A percentile compares a stretch with the other conserved stretches of the same genome.
These are phyloP conservation scores for Lagopus muta DNA, from an alignment of 2,113 vertebrate species.

Conservation along the genomic window DNA sequence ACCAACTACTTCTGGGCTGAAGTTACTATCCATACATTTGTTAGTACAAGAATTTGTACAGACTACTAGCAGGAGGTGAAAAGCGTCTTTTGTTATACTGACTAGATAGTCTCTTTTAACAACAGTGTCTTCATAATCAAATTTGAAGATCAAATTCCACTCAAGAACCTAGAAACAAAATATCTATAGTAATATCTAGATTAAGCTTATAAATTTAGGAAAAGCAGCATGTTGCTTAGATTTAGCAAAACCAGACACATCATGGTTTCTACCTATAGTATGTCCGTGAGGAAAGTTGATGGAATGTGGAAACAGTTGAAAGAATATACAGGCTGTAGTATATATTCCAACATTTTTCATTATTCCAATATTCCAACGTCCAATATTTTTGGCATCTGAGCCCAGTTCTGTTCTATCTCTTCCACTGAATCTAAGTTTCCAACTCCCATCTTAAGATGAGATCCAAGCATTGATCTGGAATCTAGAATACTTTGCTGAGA, in stretches of 20 bases:
- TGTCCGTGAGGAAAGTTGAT: not conserved
- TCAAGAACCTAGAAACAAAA: not conserved
- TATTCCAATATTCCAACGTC: not conserved
- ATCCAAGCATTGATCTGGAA: not conserved
- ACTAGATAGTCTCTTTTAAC: not conserved
- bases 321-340: not conserved
- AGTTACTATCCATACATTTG: not conserved
- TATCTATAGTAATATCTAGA: not conserved
- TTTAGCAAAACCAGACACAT: not conserved
- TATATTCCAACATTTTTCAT: not conserved
- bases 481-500: not conserved
- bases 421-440: not conserved
- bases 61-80: not conserved
- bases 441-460: not conserved
- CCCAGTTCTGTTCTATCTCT: not conserved
- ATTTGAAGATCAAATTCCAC: not conserved
- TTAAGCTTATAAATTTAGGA: not conserved
- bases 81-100: not conserved
- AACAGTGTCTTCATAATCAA: not conserved
- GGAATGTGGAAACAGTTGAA: not conserved
- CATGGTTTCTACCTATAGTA: not conserved
- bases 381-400: not conserved
- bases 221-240: not conserved
- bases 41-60: not conserved
- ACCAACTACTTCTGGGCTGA: not conserved